These are phyloP conservation scores for Catharus bicknelli DNA, from an alignment of 2,113 vertebrate species.

Conservation along the genomic window DNA sequence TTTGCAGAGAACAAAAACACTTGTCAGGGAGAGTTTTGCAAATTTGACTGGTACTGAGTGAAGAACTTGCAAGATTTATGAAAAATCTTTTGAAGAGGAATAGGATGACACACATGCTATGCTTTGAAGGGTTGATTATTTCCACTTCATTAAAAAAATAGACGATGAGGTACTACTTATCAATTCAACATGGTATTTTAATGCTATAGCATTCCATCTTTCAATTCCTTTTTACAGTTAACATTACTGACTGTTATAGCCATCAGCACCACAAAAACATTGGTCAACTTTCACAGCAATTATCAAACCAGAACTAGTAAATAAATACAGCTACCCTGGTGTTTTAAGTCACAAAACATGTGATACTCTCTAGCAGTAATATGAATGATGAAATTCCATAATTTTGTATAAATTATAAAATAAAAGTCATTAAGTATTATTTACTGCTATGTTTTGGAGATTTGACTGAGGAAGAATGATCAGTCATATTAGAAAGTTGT, in stretches of 20 bases:
- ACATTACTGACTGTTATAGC: neutral
- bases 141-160: conserved; percentile 6
- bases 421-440: neutral
- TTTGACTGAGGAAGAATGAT: neutral
- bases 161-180: neutral
- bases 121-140: neutral
- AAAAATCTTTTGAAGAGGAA: neutral
- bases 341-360: neutral
- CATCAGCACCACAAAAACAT: conserved; percentile 5
- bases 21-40: neutral
- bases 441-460: neutral
- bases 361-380: neutral
- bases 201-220: neutral
- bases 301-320: conserved; percentile 23
- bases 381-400: neutral
- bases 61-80: neutral
- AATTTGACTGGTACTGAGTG: neutral
- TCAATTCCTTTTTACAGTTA: conserved; percentile 29
- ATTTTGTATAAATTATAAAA: neutral
- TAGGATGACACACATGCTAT: neutral
- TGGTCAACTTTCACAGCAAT: conserved; percentile 32
- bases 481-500: neutral
- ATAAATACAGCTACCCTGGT: neutral
- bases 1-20: neutral
- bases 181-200: neutral